Base-by-base conservation (phyloP, 2,113 vertebrate genomes). In the Cyanoderma ruficeps region DNA sequence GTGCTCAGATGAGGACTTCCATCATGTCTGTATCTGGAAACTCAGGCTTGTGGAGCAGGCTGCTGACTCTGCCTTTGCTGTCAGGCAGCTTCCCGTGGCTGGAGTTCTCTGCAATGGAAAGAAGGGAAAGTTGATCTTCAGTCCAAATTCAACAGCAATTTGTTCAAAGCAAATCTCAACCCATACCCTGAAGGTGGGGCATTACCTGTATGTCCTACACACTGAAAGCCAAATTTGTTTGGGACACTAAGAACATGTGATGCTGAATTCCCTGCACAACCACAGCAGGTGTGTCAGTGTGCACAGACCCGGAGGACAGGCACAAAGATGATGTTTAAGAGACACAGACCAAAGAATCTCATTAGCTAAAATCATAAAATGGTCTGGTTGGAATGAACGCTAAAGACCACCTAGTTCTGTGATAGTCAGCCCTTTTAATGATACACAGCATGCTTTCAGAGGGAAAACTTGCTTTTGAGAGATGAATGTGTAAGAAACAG, bases 1-100 rank as follows among this genome's bases (percentile, higher is more conserved):
- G 18, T 50, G 52, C 83, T 97, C 95, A 98, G 93, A 98, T 98
- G 82, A 98, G 98, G 56, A 98, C 98, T 85, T 98, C 98, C 98
- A 98, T 97, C 97, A 98, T 97, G 92, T 98, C 98, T 1, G 96
- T 93, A 2, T 98, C 98, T 2, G 98, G 98, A 84, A 98, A 98
- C 85, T 98, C 98, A 0, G 97, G 95, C 93, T 98, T 98, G 91
- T 98, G 98, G 63, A 98, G 94, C 74, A 97, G 89, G 88, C 93
- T 97, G 97, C 98, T 97, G 72, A 97, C 86, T 8, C 97, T 96
- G 85, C 97, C 96, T 96, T 97, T 98, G 96, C 96, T 97, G 28
- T 98, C 98, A 0, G 96, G 88, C 4, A 93, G 93, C 84, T 98
- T 98, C 47, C 91, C 97, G 0, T 98, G 97, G 90, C 94, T 92